These are phyloP conservation scores for Lacanobia wlatinum DNA, from an alignment of 2,888 invertebrate genomes.

Conservation along the genomic window DNA sequence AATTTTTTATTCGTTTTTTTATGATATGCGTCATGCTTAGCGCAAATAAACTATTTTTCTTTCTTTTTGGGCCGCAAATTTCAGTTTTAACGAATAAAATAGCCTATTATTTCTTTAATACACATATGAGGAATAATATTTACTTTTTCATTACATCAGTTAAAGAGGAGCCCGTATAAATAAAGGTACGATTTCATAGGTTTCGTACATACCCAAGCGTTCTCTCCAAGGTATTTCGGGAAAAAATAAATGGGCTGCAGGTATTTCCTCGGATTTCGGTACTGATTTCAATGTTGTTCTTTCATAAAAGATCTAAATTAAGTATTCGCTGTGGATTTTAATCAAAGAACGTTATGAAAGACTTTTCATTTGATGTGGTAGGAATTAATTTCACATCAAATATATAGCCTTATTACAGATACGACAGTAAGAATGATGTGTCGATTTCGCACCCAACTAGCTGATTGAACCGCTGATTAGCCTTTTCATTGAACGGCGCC, in stretches of 20 bases:
- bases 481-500: too few species aligned
- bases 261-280: constrained; percentile 37
- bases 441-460: neutral
- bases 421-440: neutral
- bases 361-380: neutral
- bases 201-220: constrained; percentile 26
- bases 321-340: constrained; percentile 36
- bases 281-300: constrained; percentile 45
- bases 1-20: too few species aligned
- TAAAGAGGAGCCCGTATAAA: constrained; percentile 33
- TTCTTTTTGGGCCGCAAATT: too few species aligned
- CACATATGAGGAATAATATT: neutral
- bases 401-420: neutral
- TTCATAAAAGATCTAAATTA: constrained; percentile 47
- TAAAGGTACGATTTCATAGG: constrained; percentile 33
- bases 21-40: too few species aligned
- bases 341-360: constrained; percentile 14
- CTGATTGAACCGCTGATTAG: too few species aligned
- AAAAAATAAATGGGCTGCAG: constrained; percentile 40
- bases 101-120: neutral
- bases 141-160: constrained; percentile 11
- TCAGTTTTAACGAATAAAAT: too few species aligned
- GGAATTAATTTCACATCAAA: neutral
- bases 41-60: too few species aligned
- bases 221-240: constrained; percentile 28